phyloP scores from a whole-genome alignment of 2,113 vertebrate genomes.

The Struthio camelus region DNA sequence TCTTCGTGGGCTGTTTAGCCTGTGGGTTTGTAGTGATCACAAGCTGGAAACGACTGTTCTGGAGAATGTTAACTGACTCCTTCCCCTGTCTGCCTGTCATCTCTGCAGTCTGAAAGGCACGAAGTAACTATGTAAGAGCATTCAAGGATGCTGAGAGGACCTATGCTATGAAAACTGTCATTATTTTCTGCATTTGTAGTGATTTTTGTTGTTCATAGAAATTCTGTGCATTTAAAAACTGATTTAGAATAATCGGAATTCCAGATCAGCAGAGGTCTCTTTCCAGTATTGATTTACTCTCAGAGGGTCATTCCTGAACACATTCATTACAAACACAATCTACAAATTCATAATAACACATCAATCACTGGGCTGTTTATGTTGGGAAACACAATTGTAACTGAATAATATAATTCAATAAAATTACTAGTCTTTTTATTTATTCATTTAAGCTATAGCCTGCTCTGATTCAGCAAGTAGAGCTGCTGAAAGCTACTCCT shows the following conservation, averaged over 20 bases:
- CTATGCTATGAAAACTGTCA: background rate
- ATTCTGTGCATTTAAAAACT: constrained; percentile 43
- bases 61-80: background rate
- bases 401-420: constrained; percentile 64
- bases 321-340: constrained; percentile 55
- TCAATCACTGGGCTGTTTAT: constrained; percentile 55
- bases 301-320: constrained; percentile 61
- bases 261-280: constrained; percentile 36
- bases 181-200: background rate
- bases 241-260: constrained; percentile 46
- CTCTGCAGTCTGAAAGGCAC: background rate
- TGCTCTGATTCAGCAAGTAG: constrained; percentile 56
- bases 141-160: background rate
- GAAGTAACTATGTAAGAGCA: background rate
- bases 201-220: constrained; percentile 36
- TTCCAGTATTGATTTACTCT: constrained; percentile 54
- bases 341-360: constrained; percentile 56
- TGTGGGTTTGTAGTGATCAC: background rate
- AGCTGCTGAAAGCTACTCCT: constrained; percentile 51
- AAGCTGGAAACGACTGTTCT: background rate
- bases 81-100: background rate
- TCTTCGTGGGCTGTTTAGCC: background rate
- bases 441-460: constrained; percentile 49
- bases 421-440: constrained; percentile 65
- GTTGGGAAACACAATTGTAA: constrained; percentile 58